A percentile compares a stretch with the other conserved stretches of the same genome.
phyloP scores from a whole-genome alignment of 1,140 invertebrate species.

The Platyscapa corneri region DNA sequence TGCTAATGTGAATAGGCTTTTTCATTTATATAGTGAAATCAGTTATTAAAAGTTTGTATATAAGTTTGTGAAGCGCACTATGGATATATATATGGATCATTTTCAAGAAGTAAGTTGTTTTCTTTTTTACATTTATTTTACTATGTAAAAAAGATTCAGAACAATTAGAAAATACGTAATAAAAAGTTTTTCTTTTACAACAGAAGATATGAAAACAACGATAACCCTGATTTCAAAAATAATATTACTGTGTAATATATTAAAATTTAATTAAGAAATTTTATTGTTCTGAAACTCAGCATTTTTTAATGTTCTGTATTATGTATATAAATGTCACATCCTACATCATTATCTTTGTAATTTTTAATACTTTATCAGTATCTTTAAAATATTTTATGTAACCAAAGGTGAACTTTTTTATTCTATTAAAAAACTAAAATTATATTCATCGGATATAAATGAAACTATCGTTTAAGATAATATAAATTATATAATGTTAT shows the following conservation, averaged over 20 bases:
- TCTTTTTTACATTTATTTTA: background rate
- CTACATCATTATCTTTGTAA: background rate
- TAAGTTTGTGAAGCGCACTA: conserved; percentile 6
- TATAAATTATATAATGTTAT: background rate
- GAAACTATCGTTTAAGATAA: background rate
- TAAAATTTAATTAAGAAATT: background rate
- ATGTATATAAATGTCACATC: background rate
- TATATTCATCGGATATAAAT: background rate
- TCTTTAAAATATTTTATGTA: background rate
- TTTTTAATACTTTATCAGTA: background rate
- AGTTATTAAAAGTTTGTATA: conserved; percentile 21
- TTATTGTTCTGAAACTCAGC: background rate
- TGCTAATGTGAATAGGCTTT: background rate
- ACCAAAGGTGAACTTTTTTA: background rate
- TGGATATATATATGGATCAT: background rate
- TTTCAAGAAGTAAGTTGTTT: background rate
- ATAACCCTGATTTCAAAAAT: too few species aligned
- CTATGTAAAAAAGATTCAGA: background rate
- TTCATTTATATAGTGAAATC: conserved; percentile 6
- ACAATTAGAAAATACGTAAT: background rate
- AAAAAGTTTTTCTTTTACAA: background rate
- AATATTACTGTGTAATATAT: too few species aligned
- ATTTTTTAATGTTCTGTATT: background rate
- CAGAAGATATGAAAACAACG: background rate
- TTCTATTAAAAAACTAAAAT: background rate